Evolutionary conservation across 2,797 vertebrate genomes (phyloP).

Genomic region (Borostomias antarcticus): DNA sequence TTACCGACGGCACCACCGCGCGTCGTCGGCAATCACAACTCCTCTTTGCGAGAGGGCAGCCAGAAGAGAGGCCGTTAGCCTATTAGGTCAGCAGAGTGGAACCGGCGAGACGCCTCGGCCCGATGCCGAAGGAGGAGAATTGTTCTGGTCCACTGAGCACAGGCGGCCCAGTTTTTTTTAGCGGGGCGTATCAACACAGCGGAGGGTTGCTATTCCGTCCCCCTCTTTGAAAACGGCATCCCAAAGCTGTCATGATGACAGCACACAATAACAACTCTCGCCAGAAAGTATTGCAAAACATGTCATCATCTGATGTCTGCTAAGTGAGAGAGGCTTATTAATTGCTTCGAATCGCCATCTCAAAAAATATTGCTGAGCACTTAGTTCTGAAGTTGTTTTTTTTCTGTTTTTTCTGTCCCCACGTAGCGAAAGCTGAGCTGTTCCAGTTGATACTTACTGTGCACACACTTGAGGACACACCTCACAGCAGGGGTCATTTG

Average conservation of each 20-base stretch:
- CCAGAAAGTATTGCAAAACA: slow-evolving; percentile 50
- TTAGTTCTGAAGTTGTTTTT: not conserved
- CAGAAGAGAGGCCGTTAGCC: slow-evolving; percentile 52
- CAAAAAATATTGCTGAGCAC: not conserved
- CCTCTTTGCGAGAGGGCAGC: slow-evolving; percentile 34
- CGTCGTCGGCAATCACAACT: slow-evolving; percentile 43
- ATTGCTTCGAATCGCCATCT: slow-evolving; percentile 30
- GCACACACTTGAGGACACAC: too few relatives aligned
- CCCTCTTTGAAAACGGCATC: slow-evolving; percentile 55
- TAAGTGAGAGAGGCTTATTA: slow-evolving; percentile 27
- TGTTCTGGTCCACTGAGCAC: slow-evolving; percentile 24
- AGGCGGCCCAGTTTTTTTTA: slow-evolving; percentile 35
- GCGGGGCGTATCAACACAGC: slow-evolving; percentile 36
- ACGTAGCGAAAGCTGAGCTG: too few relatives aligned
- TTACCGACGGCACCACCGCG: slow-evolving; percentile 34
- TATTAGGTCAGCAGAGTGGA: slow-evolving; percentile 40
- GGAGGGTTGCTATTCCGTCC: slow-evolving; percentile 40
- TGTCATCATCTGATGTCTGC: slow-evolving; percentile 47
- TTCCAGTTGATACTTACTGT: not conserved
- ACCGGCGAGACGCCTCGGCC: slow-evolving; percentile 22
- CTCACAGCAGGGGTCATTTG: too few relatives aligned
- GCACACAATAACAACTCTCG: slow-evolving; percentile 20
- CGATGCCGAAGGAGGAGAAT: slow-evolving; percentile 34
- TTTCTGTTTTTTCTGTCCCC: not conserved
- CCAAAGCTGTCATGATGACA: slow-evolving; percentile 52